Percentiles rank a stretch among this genome's conserved stretches.
phyloP scores from a whole-genome alignment of 2,888 invertebrate genomes.

The Coleophora flavipennella region DNA sequence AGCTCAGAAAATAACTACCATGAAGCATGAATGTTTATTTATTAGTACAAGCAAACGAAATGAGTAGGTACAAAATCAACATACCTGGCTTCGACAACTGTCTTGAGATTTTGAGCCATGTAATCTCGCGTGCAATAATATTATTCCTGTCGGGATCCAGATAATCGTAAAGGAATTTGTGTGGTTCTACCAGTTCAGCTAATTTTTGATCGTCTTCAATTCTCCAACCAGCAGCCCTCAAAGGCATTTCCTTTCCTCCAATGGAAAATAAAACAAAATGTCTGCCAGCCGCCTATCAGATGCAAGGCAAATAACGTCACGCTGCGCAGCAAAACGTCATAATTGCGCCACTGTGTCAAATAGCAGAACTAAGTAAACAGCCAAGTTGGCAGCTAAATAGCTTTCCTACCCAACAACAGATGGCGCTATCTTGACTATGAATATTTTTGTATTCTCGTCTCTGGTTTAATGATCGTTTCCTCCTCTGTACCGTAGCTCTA shows the following conservation, averaged over 20 bases:
- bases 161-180: constrained; percentile 48
- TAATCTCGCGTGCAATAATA: constrained; percentile 50
- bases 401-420: not conserved
- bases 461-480: too few species aligned
- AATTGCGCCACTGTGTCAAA: constrained; percentile 1
- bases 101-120: constrained; percentile 60
- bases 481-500: too few species aligned
- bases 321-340: constrained; percentile 62
- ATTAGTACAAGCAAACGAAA: not conserved
- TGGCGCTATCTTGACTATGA: not conserved
- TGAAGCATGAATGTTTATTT: too few species aligned
- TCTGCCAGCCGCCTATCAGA: constrained; percentile 58
- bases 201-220: constrained; percentile 54
- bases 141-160: constrained; percentile 55
- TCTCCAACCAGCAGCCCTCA: constrained; percentile 55
- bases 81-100: constrained; percentile 54
- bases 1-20: too few species aligned
- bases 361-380: not conserved
- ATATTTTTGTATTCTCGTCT: not conserved
- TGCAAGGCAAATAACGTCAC: constrained; percentile 46
- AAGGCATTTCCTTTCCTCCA: constrained; percentile 42
- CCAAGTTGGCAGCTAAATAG: not conserved
- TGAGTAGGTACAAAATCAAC: constrained; percentile 12
- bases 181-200: constrained; percentile 53
- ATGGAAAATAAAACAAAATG: constrained; percentile 49